These are phyloP conservation scores for Pangasianodon hypophthalmus DNA, from an alignment of 2,113 vertebrate species.

Conservation along the genomic window DNA sequence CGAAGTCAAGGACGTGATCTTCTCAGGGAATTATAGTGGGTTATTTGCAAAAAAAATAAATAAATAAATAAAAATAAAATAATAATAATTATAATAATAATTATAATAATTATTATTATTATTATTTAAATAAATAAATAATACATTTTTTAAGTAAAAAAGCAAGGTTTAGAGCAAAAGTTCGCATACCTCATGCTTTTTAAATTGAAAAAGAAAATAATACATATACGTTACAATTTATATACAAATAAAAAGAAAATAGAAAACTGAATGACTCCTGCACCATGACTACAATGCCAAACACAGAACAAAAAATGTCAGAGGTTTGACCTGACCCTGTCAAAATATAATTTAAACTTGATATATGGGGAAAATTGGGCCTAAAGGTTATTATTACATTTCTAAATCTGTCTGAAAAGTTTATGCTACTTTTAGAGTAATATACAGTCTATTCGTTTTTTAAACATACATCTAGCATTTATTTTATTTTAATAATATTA, in stretches of 20 bases:
- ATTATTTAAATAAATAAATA: no score
- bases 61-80: neutral
- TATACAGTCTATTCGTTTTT: neutral
- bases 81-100: neutral
- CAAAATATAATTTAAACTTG: neutral
- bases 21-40: conserved; percentile 51
- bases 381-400: neutral
- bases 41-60: conserved; percentile 29
- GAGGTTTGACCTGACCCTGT: neutral
- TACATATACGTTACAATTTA: neutral
- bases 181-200: neutral
- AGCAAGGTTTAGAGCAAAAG: neutral
- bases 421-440: neutral
- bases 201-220: neutral
- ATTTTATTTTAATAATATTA: no score
- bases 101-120: neutral
- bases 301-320: neutral
- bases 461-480: neutral
- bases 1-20: conserved; percentile 68
- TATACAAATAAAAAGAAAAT: neutral
- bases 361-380: neutral
- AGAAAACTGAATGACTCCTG: neutral
- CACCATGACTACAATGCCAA: neutral
- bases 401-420: neutral
- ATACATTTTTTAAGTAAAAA: no score